phyloP scores from a whole-genome alignment of 2,113 vertebrate species.

The Pongo abelii region DNA sequence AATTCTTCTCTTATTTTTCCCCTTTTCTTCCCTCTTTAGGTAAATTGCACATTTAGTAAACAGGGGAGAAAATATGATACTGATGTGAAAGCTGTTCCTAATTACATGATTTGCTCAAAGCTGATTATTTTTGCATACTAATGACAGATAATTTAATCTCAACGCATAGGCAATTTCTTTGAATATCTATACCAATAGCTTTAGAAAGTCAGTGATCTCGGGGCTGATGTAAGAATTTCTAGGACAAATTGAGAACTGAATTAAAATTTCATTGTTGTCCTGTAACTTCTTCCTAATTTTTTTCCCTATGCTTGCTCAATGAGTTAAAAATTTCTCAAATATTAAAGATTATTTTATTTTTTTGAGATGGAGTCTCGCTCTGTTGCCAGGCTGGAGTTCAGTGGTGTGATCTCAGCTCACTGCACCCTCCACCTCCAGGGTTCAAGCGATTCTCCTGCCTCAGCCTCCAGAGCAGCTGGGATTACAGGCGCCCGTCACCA shows the following conservation, averaged over 20 bases:
- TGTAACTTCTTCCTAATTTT: no score
- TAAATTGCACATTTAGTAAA: slow-evolving; percentile 83
- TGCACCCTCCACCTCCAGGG: no score
- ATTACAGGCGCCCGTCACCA: no score
- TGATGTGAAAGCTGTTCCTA: slow-evolving; percentile 73
- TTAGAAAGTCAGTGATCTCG: slow-evolving; percentile 73
- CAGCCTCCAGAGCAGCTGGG: no score
- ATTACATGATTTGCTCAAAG: slow-evolving; percentile 71
- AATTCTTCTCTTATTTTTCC: slow-evolving; percentile 56
- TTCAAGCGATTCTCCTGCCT: no score
- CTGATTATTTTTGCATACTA: slow-evolving; percentile 82
- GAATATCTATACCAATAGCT: slow-evolving; percentile 65
- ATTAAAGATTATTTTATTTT: no score
- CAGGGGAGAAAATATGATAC: slow-evolving; percentile 81
- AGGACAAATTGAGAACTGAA: slow-evolving; percentile 53
- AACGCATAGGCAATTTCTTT: slow-evolving; percentile 79
- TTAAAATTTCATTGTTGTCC: no score
- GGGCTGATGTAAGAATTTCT: slow-evolving; percentile 63
- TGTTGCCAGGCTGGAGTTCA: no score
- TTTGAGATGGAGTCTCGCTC: no score
- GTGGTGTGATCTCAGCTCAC: no score
- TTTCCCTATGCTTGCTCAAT: no score
- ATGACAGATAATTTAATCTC: slow-evolving; percentile 82
- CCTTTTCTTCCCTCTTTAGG: slow-evolving; percentile 54
- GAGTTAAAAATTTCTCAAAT: no score